phyloP scores from a whole-genome alignment of 2,888 invertebrate species.

The Lasioglossum lativentre region DNA sequence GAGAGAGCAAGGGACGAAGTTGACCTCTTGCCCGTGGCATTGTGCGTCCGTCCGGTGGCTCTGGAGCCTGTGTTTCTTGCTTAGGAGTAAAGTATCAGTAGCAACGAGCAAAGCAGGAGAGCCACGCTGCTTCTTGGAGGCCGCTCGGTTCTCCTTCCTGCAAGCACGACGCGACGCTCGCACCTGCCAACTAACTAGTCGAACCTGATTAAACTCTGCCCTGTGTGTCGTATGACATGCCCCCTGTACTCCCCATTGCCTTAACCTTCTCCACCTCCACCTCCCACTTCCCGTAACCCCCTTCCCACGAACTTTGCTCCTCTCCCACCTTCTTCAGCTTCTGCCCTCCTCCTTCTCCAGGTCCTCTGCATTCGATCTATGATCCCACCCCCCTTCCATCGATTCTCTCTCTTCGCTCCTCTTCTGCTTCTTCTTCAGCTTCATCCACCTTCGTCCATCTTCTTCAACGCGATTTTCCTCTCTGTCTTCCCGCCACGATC shows the following conservation, averaged over 20 bases:
- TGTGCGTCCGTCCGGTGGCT: slow-evolving; percentile 73
- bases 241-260: slow-evolving; percentile 48
- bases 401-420: background rate
- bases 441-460: background rate
- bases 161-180: slow-evolving; percentile 71
- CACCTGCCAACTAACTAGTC: slow-evolving; percentile 84
- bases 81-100: slow-evolving; percentile 36
- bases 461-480: background rate
- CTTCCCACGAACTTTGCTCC: slow-evolving; percentile 21
- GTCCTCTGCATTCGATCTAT: slow-evolving; percentile 20
- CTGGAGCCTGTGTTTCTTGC: slow-evolving; percentile 75
- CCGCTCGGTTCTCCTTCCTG: slow-evolving; percentile 62
- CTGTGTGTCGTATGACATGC: slow-evolving; percentile 73
- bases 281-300: slow-evolving; percentile 54
- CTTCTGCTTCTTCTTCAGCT: background rate
- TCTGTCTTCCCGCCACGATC: no score
- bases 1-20: slow-evolving; percentile 47
- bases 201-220: slow-evolving; percentile 83
- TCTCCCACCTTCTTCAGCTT: slow-evolving; percentile 15
- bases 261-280: slow-evolving; percentile 52
- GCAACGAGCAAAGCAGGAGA: slow-evolving; percentile 44
- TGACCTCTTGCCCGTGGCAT: slow-evolving; percentile 66
- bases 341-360: background rate
- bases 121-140: slow-evolving; percentile 70
- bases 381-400: slow-evolving; percentile 6